These are phyloP conservation scores for Hippopotamyrus pictus DNA, from an alignment of 2,797 vertebrate genomes.

Conservation along the genomic window DNA sequence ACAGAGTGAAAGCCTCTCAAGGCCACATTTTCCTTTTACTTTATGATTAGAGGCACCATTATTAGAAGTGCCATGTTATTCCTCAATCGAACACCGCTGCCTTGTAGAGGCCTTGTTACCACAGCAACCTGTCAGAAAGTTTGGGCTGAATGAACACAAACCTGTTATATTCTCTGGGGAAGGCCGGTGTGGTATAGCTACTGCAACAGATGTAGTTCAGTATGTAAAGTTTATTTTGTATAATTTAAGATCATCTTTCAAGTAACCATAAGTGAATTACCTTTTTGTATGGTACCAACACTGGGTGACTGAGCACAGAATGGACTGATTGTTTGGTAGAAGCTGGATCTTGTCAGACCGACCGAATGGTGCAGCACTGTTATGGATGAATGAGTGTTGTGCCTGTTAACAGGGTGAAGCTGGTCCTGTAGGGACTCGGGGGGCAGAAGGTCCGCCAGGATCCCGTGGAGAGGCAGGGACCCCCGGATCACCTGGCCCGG, in stretches of 20 bases:
- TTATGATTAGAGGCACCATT: background rate
- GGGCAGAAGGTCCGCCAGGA: constrained; percentile 86
- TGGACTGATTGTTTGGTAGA: background rate
- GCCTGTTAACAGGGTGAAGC: constrained; percentile 78
- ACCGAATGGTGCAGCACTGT: background rate
- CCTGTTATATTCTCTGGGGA: background rate
- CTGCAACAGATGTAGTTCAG: background rate
- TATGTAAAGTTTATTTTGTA: background rate
- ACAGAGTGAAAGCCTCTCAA: background rate
- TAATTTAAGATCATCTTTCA: background rate
- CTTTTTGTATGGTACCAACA: background rate
- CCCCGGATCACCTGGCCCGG: constrained; percentile 86
- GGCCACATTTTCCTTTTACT: background rate
- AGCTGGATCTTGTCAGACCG: background rate
- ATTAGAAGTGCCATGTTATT: background rate
- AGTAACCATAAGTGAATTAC: background rate
- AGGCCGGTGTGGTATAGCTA: background rate
- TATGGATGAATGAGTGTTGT: background rate
- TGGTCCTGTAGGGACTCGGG: constrained; percentile 85
- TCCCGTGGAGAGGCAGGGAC: constrained; percentile 85
- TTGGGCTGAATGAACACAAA: background rate
- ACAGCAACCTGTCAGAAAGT: background rate
- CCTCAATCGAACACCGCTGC: background rate
- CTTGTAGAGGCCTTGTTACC: background rate
- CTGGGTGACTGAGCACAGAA: background rate